Evolutionary conservation across 2,113 vertebrate species (phyloP).

Genomic region (Speoplatyrhinus poulsoni): DNA sequence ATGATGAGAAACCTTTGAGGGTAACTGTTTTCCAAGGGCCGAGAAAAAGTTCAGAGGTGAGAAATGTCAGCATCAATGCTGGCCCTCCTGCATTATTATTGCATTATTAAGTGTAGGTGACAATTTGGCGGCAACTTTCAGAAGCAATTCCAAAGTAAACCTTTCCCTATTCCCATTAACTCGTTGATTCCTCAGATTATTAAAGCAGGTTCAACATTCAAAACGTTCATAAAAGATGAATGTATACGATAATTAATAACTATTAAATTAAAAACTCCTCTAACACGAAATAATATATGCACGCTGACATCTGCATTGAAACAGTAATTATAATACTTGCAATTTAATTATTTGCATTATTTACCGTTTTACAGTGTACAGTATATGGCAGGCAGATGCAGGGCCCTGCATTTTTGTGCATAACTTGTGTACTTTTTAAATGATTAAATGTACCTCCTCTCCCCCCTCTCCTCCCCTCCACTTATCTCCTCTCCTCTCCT

Average conservation of each 20-base stretch:
- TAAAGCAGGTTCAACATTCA: background rate
- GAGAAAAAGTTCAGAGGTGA: constrained; percentile 51
- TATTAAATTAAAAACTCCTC: too few species aligned
- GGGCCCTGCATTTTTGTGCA: too few species aligned
- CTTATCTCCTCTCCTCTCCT: background rate
- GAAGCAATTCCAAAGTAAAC: background rate
- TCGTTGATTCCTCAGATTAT: background rate
- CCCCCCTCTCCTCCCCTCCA: background rate
- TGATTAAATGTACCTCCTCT: background rate
- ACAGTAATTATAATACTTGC: too few species aligned
- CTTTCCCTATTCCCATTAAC: background rate
- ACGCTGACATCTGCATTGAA: too few species aligned
- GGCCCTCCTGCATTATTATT: constrained; percentile 54
- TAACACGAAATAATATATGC: too few species aligned
- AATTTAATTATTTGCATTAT: too few species aligned
- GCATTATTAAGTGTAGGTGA: constrained; percentile 54
- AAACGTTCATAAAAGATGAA: background rate
- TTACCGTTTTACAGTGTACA: too few species aligned
- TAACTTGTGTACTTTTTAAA: background rate
- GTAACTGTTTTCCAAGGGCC: constrained; percentile 45
- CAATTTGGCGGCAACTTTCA: constrained; percentile 39
- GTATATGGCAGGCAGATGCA: too few species aligned
- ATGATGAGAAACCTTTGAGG: constrained; percentile 1
- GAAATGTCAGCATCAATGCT: constrained; percentile 59
- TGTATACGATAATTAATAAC: too few species aligned